Evolutionary conservation across 2,888 invertebrate genomes (phyloP), one percentile per base, ranked within the genome.

Genomic region (Synergus japonicus): DNA sequence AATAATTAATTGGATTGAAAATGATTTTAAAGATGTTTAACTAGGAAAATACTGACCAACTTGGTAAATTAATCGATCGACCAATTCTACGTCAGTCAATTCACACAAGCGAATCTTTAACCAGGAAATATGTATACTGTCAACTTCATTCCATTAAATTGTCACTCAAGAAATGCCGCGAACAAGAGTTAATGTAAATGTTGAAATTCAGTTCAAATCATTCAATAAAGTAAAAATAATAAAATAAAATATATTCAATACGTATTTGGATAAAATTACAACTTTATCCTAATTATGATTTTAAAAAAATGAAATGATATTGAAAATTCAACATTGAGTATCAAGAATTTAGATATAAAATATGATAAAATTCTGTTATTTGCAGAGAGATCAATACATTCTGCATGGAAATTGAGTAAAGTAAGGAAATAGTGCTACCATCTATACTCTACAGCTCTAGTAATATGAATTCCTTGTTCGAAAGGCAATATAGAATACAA

Each of bases 361-460:
- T 37, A 7, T 7, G 37, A 37, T 37, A 37, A 37, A 49, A 54
- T 73, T 54, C 49, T 54, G 73, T 73, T 73, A 73, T 41, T 73
- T 54, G 54, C n/a, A 54, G 67, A 46, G 10, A 29, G 54, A 73
- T 58, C 73, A 73, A 73, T 73, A 73, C 41, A 54, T 73, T n/a
- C 54, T 73, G 49, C 41, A 73, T 12, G 73, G 41, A 54, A 73
- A 73, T 58, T 58, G 73, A 73, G 54, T 49, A 37, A 73, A 73
- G 73, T 73, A 73, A 73, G 73, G 54, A 73, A 73, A 73, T 73
- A 54, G 54, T 37, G 73, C 37, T 37, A 54, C 15, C 46, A 73
- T 54, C 54, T 54, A 73, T 18, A 58, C 41, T 37, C n/a, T 37
- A 73, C 37, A 49, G 37, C 54, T 41, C 37, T 73, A 37, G n/a